Conservation (phyloP, 1,140 invertebrate genomes). For the Platyura marginata region DNA sequence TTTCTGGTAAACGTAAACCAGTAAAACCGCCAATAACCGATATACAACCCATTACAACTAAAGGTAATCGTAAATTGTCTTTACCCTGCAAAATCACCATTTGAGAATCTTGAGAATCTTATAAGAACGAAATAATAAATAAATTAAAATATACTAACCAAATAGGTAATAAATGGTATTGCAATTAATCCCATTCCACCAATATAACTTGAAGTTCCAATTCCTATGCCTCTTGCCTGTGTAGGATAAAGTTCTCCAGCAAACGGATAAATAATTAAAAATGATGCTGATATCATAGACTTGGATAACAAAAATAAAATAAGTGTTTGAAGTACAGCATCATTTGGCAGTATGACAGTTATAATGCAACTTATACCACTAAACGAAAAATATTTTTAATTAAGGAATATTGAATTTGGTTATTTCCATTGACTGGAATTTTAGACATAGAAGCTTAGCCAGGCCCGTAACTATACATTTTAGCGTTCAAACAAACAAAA, state of each 20-base stretch:
- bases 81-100: conserved; percentile 36
- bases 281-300: conserved; percentile 76
- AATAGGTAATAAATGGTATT: conserved; percentile 77
- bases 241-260: conserved; percentile 79
- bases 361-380: conserved; percentile 64
- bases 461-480: too few relatives aligned
- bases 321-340: conserved; percentile 50
- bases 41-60: conserved; percentile 61
- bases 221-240: conserved; percentile 65
- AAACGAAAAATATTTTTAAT: not conserved
- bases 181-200: conserved; percentile 71
- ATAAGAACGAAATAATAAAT: too few relatives aligned
- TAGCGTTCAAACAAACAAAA: too few relatives aligned
- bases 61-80: conserved; percentile 60
- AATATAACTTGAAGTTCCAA: conserved; percentile 76
- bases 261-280: conserved; percentile 79
- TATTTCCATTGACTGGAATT: not conserved
- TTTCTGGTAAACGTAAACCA: conserved; percentile 63
- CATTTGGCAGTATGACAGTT: conserved; percentile 55
- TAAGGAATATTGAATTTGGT: too few relatives aligned
- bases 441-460: not conserved
- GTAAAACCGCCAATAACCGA: conserved; percentile 61
- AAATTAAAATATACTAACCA: conserved; percentile 35
- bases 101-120: too few relatives aligned
- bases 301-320: conserved; percentile 71